Evolutionary conservation across 2,113 vertebrate species (phyloP).

Genomic region (Eulemur macaco): DNA sequence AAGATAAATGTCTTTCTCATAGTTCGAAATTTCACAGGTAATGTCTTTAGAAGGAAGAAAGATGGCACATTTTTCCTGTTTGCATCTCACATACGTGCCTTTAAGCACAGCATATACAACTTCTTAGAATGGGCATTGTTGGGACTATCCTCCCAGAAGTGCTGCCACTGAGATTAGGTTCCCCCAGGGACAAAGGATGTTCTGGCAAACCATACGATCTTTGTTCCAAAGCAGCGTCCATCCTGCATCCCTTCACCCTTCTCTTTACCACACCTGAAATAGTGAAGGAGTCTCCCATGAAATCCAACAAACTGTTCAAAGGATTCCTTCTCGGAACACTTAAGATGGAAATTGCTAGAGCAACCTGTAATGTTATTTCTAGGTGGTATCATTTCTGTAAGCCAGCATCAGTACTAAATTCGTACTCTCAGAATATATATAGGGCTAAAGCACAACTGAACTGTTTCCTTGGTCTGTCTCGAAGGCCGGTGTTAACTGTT

Average conservation of each 20-base stretch:
- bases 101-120: neutral
- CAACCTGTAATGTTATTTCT: neutral
- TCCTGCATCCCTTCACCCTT: neutral
- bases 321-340: neutral
- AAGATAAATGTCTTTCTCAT: neutral
- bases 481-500: neutral
- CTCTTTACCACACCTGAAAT: conserved; percentile 32
- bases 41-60: neutral
- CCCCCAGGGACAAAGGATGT: neutral
- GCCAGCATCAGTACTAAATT: neutral
- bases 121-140: neutral
- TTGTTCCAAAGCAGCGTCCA: neutral
- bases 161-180: neutral
- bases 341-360: neutral
- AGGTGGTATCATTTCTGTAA: neutral
- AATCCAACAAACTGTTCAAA: neutral
- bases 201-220: neutral
- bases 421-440: neutral
- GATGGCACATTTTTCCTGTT: neutral
- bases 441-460: neutral
- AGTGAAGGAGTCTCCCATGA: neutral
- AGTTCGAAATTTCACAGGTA: neutral
- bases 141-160: neutral
- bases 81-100: neutral
- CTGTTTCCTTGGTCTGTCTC: neutral